These are phyloP conservation scores for Lontra canadensis DNA, from an alignment of 2,113 vertebrate genomes.

Conservation along the genomic window DNA sequence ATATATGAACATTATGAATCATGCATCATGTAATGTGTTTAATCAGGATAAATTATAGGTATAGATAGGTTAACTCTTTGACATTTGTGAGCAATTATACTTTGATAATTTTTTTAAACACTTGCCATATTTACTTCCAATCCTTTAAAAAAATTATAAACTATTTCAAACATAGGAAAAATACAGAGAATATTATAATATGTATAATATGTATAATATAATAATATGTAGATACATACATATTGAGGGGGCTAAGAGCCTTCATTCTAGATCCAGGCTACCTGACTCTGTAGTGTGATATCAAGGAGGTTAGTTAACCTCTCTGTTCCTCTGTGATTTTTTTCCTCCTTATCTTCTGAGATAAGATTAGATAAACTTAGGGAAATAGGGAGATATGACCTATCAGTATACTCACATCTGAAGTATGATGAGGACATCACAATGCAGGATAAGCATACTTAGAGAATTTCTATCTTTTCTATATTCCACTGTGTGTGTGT, in stretches of 20 bases:
- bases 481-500: neutral
- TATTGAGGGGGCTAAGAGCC: neutral
- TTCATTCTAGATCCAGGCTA: neutral
- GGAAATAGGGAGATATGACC: neutral
- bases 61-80: neutral
- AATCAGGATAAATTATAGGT: neutral
- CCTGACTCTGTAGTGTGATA: neutral
- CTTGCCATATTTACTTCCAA: neutral
- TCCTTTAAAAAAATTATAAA: neutral
- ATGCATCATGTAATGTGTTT: neutral
- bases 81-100: neutral
- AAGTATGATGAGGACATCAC: neutral
- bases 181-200: neutral
- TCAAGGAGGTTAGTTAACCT: neutral
- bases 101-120: neutral
- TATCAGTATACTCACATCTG: neutral
- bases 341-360: neutral
- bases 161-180: neutral
- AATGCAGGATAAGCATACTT: neutral
- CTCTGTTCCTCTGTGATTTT: neutral
- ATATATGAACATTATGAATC: neutral
- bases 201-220: no score
- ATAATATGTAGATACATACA: neutral
- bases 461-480: neutral
- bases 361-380: neutral